These are phyloP conservation scores for Schrankia costaestrigalis DNA, from an alignment of 2,888 invertebrate species.

Conservation along the genomic window DNA sequence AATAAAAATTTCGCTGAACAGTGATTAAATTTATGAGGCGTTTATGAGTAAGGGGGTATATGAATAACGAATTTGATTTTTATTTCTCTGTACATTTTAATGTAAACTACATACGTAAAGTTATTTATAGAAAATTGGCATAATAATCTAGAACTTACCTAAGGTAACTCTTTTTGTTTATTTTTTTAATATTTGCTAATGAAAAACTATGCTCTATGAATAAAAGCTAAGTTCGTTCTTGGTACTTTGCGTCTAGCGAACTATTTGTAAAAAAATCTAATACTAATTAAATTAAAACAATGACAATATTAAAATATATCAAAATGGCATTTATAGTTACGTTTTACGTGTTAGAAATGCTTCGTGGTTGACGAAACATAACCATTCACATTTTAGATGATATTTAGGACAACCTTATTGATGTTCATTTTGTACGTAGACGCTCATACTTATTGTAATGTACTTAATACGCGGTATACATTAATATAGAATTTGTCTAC, in stretches of 20 bases:
- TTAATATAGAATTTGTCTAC: slow-evolving; percentile 8
- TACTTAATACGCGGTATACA: slow-evolving; percentile 26
- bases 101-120: slow-evolving; percentile 42
- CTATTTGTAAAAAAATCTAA: slow-evolving; percentile 69
- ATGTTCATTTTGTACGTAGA: slow-evolving; percentile 43
- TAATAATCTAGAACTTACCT: slow-evolving; percentile 38
- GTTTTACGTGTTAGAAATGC: slow-evolving; percentile 68
- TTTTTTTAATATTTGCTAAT: slow-evolving; percentile 41
- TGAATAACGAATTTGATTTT: slow-evolving; percentile 55
- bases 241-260: slow-evolving; percentile 57
- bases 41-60: too few relatives aligned
- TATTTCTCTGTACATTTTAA: slow-evolving; percentile 52
- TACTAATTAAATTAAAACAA: slow-evolving; percentile 70
- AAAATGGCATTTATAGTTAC: slow-evolving; percentile 69
- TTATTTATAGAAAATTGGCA: slow-evolving; percentile 41
- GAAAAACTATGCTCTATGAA: slow-evolving; percentile 36
- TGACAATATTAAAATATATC: slow-evolving; percentile 79
- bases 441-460: slow-evolving; percentile 35
- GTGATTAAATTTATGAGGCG: too few relatives aligned
- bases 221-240: slow-evolving; percentile 48
- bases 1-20: too few relatives aligned
- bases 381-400: slow-evolving; percentile 39
- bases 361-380: slow-evolving; percentile 60
- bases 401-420: slow-evolving; percentile 46
- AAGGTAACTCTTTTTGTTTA: slow-evolving; percentile 40